Percentiles rank a stretch among this genome's conserved stretches.
These are phyloP conservation scores for Mastigias papua DNA, from an alignment of 30 jellyfish, hydroid and myxozoan genomes.

Conservation along the genomic window DNA sequence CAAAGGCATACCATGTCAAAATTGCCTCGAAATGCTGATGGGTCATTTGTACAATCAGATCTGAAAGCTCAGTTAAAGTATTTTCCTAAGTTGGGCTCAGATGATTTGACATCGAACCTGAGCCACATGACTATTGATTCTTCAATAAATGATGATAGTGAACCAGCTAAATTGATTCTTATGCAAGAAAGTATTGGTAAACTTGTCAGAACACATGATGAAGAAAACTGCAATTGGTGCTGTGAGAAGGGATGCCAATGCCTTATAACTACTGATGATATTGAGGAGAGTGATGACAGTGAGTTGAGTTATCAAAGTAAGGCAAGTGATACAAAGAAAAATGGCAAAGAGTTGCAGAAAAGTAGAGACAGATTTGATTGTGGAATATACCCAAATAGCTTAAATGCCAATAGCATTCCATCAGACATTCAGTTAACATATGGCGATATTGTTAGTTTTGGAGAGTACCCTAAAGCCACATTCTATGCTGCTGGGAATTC, in stretches of 20 bases:
- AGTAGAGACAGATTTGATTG: slow-evolving; percentile 15
- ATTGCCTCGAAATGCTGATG: slow-evolving; percentile 54
- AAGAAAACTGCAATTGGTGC: slow-evolving; percentile 63
- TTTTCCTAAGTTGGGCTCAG: slow-evolving; percentile 1
- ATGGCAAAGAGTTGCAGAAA: background rate
- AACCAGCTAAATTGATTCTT: slow-evolving; percentile 25
- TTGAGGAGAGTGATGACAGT: slow-evolving; percentile 66
- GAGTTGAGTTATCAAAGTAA: slow-evolving; percentile 59
- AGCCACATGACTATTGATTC: background rate
- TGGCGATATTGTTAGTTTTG: slow-evolving; percentile 63
- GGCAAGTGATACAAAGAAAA: slow-evolving; percentile 14
- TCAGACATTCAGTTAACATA: background rate
- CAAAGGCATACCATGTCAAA: slow-evolving; percentile 45
- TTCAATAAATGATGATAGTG: background rate
- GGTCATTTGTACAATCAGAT: slow-evolving; percentile 28
- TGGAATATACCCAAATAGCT: slow-evolving; percentile 50
- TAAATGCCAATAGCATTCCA: slow-evolving; percentile 16
- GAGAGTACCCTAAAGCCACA: slow-evolving; percentile 47
- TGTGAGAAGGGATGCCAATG: slow-evolving; percentile 52
- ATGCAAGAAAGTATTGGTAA: slow-evolving; percentile 29
- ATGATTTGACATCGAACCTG: background rate
- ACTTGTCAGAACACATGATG: slow-evolving; percentile 32
- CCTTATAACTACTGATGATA: background rate
- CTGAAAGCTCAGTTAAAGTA: slow-evolving; percentile 28
- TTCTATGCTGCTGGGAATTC: slow-evolving; percentile 40